Base-by-base conservation (phyloP, 2,797 vertebrate species). In the Acanthopagrus latus region DNA sequence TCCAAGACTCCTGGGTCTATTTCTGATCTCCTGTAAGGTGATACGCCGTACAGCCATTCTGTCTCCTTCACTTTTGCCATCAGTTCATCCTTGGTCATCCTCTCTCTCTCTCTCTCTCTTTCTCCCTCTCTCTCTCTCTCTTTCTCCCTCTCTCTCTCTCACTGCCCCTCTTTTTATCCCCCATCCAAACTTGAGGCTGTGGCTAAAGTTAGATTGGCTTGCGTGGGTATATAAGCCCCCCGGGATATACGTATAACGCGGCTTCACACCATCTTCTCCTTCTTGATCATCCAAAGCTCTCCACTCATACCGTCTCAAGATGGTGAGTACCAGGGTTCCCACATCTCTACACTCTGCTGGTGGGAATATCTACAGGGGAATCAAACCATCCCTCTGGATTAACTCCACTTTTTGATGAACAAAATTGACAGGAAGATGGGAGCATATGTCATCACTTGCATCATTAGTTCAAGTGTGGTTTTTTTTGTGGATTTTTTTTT, bases 1-100 rank as follows among this genome's bases (percentile, higher is more conserved):
- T 95, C 94, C 93, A 95, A 96, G 95, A 95, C 95, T 91, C 90
- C 71, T 75, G 81, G 29, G 74, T 94, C 94, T 96, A 96, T 96
- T 96, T 96, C 88, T 87, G 94, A 93, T 85, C 89, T 86, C 21
- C 84, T 82, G 95, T 95, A 95, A 96, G 93, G 80, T 77, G 95
- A 96, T 94, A 92, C 47, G 11, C 77, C 2, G 51, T 78, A 74
- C 71, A 69, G 75, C 89, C 91, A 79, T 87, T 91, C 87, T 83
- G 89, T 93, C 92, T 92, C 90, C 92, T 88, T 88, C 72, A 67
- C 87, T 90, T 89, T 88, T 71, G 77, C 88, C 88, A 86, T 88
- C 84, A 68, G 60, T 84, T 87, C 88, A 88, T 87, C 88, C 71
- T 72, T 66, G 60, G 77, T 62, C 82, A 79, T 76, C 86, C 85